Evolutionary conservation across 2,797 vertebrate species (phyloP), one percentile per base, ranked within the genome.

Genomic region (Bufotes viridis): DNA sequence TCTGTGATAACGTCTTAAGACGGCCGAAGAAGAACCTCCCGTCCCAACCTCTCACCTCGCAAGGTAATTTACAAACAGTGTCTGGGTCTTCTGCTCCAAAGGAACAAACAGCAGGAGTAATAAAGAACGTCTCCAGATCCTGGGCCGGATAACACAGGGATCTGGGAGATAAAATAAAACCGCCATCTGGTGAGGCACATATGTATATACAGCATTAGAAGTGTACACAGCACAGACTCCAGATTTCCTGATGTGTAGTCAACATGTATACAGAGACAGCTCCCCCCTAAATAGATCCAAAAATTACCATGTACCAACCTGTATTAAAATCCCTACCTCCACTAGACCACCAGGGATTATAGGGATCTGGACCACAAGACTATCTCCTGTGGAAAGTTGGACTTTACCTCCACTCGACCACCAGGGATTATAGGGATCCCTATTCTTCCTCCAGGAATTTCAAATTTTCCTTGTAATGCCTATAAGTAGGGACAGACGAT

Each of bases 1-100:
- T 88, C 87, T 84, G n/a, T 58, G 75, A 84, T 79, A 88, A 84
- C 10, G 22, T 24, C 49, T 20, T 18, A 2, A 61, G 81, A 67
- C 74, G 69, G 81, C 63, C 26, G 78, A 20, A 80, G 22, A 34
- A 61, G 34, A 42, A 75, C 81, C 81, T 75, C 61, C 63, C 80
- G 81, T 84, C 60, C 87, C 55, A 18, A 81, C 76, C 82, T 72
- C 29, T 72, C 55, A 80, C 87, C 87, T 60, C 15, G 0, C 7
- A 60, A 67, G 74, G 80, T 78, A 67, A 78, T 67, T 57, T 29
- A 24, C 81, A 78, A 60, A 70, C 49, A 84, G 69, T 20, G 75
- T 84, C 87, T 84, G 81, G 60, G 49, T 67, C 57, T 75, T 34
- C n/a, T 26, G 29, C 34, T 81, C 70, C 81, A 49, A 13, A 67